Percentiles rank a stretch among this genome's conserved stretches.
These are phyloP conservation scores for Diaperis boleti DNA, from an alignment of 2,888 invertebrate species.

Conservation along the genomic window DNA sequence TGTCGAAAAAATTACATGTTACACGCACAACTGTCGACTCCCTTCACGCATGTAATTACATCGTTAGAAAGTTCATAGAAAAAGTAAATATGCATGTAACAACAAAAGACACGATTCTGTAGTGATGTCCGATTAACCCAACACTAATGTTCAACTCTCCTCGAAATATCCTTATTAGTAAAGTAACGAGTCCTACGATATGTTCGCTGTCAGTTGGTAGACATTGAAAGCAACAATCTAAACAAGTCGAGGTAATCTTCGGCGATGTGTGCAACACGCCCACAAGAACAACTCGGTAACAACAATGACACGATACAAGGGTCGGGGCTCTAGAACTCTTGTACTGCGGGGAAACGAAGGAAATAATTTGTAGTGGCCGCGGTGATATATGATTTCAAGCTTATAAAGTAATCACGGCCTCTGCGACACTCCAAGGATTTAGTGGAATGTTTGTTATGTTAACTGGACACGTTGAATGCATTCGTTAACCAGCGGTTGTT, in stretches of 20 bases:
- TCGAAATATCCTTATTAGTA: conserved; percentile 30
- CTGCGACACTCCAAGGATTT: conserved; percentile 56
- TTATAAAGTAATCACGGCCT: conserved; percentile 58
- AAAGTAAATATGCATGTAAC: conserved; percentile 10
- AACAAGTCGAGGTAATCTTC: conserved; percentile 41
- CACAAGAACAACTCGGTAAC: conserved; percentile 38
- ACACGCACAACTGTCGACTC: too few species aligned
- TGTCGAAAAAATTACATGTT: too few species aligned
- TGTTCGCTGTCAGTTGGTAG: conserved; percentile 28
- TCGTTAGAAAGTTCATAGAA: neutral
- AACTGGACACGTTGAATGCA: conserved; percentile 51
- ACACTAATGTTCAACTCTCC: conserved; percentile 1
- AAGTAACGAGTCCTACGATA: conserved; percentile 22
- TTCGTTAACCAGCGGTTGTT: conserved; percentile 48
- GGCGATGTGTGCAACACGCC: conserved; percentile 42
- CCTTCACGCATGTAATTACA: too few species aligned
- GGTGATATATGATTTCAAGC: conserved; percentile 55
- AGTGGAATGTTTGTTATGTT: conserved; percentile 56
- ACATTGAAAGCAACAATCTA: conserved; percentile 34
- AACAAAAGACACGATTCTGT: neutral
- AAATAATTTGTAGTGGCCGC: conserved; percentile 53
- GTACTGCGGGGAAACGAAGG: conserved; percentile 46
- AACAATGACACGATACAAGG: conserved; percentile 24
- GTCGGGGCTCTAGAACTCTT: conserved; percentile 34
- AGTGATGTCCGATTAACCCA: conserved; percentile 17